Base-by-base conservation (phyloP, 2,113 vertebrate species). In the Hippocampus mohnikei region DNA sequence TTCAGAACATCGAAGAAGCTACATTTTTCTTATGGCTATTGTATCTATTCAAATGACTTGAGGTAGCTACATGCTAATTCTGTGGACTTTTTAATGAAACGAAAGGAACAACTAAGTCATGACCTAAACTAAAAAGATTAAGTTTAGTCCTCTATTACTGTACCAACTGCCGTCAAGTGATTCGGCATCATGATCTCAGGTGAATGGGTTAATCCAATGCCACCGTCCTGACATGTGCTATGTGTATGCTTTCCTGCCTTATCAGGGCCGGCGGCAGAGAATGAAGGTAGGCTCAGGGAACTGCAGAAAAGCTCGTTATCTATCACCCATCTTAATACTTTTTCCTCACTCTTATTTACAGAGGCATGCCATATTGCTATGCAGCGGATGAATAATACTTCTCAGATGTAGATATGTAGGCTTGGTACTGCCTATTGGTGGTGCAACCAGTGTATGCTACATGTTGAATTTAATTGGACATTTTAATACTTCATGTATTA, bases 401-500 rank as follows among this genome's bases (percentile, higher is more conserved):
- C 53, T 3, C 55, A 68, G 78, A 46, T 50, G 23, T 62, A 42
- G 74, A 85, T 85, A 83, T 82, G 74, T 80, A 68, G 33, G 33
- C 46, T 65, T n/a, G 68, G 60, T 48, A 40, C 70, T 69, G 75
- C 74, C 82, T 81, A 84, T 87, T 73, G 80, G 76, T 65, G 13
- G n/a, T 20, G 20, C 61, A 63, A 41, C 8, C 20, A 23, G 21
- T 23, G 10, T 44, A 65, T 5, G 6, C 20, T 63, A 68, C 46
- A 25, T 41, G 41, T n/a, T 52, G 20, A 74, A 56, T 53, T 37
- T 80, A 84, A 81, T 58, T 1, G 69, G 66, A 61, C 71, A 78
- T 84, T 87, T 80, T 84, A 81, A 86, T 76, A 80, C 15, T 9
- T 71, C 8, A 64, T 65, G 37, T 80, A 78, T 83, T 79, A 85